Evolutionary conservation across 2,113 vertebrate species (phyloP).

Genomic region (Phaethon lepturus): DNA sequence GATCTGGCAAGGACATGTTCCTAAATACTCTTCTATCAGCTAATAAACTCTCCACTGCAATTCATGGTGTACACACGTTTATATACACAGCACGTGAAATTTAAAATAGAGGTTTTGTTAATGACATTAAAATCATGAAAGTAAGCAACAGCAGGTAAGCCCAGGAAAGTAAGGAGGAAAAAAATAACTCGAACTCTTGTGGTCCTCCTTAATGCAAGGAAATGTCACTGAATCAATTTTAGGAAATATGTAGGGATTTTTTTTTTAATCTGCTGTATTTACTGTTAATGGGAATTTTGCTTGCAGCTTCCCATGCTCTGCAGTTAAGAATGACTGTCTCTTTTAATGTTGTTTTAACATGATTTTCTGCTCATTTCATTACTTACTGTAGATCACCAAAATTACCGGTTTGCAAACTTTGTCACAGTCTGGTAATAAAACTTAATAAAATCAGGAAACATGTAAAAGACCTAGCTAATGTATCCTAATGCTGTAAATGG

Average conservation of each 20-base stretch:
- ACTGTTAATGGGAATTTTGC: slow-evolving; percentile 16
- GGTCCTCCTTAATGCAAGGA: not conserved
- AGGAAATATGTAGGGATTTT: not conserved
- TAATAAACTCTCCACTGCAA: not conserved
- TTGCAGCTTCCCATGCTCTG: not conserved
- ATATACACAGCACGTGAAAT: not conserved
- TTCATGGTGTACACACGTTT: not conserved
- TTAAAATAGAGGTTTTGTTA: not conserved
- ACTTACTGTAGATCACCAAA: not conserved
- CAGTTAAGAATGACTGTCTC: not conserved
- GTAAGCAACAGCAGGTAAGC: not conserved
- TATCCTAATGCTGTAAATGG: not conserved
- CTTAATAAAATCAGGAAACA: slow-evolving; percentile 9
- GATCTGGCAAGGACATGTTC: not conserved
- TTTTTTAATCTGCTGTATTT: not conserved
- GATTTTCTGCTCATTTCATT: slow-evolving; percentile 34
- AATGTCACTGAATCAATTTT: not conserved
- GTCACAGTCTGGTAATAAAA: not conserved
- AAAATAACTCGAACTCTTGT: not conserved
- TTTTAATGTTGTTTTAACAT: slow-evolving; percentile 19
- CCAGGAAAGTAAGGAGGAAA: not conserved
- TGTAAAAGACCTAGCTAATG: not conserved
- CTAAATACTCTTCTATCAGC: not conserved
- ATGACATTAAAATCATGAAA: not conserved
- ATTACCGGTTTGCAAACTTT: not conserved